Base-by-base conservation (phyloP, 2,888 invertebrate species). In the Agrotis puta region DNA sequence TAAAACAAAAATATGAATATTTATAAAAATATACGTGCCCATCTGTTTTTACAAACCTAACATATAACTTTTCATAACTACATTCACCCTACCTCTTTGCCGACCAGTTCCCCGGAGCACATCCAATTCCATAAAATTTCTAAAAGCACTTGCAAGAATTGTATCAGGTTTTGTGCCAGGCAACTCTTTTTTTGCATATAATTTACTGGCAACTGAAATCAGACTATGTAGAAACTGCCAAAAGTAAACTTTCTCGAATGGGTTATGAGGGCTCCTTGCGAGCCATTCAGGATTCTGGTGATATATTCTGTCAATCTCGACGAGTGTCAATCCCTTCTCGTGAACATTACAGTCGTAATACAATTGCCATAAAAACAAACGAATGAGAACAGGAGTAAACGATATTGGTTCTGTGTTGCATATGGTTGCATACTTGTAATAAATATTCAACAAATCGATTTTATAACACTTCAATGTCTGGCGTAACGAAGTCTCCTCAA, bases 161-260 rank as follows among this genome's bases (percentile, higher is more conserved):
- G 97, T 97, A 77, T 95, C 94, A 2, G 92, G 93, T 75, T 92
- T 93, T 16, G 86, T 87, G 3, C 89, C 90, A 9, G 93, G 92
- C 47, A 95, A 79, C 56, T 89, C 81, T 70, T 85, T 90, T 83
- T 93, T 93, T 2, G 94, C 91, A 82, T 96, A 96, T 24, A 97
- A 81, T 80, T 90, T 92, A 88, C 93, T 95, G 3, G 97, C 94
- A 39, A 96, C 92, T 51, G 96, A 93, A 73, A 97, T 91, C 16
- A 97, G 82, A 48, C 96, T 95, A 74, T 97, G 97, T 48, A 97
- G 70, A 88, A 97, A 97, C 88, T 97, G 97, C 97, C 97, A 97
- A 85, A 96, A 97, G 87, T 97, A 96, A 83, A 97, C 95, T 81
- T 94, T 95, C 83, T 97, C 97, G 84, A 97, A 97, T 0, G 97